Evolutionary conservation across 2,888 invertebrate species (phyloP).

Genomic region (Polyploca ridens): DNA sequence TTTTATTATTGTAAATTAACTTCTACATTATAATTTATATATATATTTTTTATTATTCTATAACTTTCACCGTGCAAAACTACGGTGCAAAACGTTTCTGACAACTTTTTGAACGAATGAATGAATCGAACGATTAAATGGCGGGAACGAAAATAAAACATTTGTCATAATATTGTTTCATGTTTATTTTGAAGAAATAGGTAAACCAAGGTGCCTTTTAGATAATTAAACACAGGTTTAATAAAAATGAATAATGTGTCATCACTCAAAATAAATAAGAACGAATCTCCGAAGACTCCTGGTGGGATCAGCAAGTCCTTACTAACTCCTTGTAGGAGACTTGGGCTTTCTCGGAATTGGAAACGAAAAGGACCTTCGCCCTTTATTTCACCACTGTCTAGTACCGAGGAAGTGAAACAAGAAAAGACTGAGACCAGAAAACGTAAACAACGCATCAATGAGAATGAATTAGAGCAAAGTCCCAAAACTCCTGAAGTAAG

Average conservation of each 20-base stretch:
- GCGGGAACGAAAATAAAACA: slow-evolving; percentile 31
- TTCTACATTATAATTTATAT: too few species aligned
- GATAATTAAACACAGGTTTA: background rate
- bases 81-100: background rate
- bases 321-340: slow-evolving; percentile 80
- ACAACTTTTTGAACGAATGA: slow-evolving; percentile 17
- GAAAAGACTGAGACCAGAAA: slow-evolving; percentile 50
- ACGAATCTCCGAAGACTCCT: slow-evolving; percentile 73
- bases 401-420: slow-evolving; percentile 34
- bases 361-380: slow-evolving; percentile 66
- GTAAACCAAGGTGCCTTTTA: background rate
- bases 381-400: slow-evolving; percentile 67
- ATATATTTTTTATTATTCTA: background rate
- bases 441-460: slow-evolving; percentile 45
- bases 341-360: slow-evolving; percentile 81
- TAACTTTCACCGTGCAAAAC: background rate
- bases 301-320: slow-evolving; percentile 81
- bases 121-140: slow-evolving; percentile 21
- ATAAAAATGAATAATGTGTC: slow-evolving; percentile 57
- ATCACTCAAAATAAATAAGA: slow-evolving; percentile 48
- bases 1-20: too few species aligned
- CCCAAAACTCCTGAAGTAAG: slow-evolving; percentile 16
- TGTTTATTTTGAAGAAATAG: background rate
- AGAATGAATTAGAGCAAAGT: slow-evolving; percentile 31
- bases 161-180: too few species aligned